Conservation (phyloP, 2,113 vertebrate genomes). For the Lasiurus borealis region DNA sequence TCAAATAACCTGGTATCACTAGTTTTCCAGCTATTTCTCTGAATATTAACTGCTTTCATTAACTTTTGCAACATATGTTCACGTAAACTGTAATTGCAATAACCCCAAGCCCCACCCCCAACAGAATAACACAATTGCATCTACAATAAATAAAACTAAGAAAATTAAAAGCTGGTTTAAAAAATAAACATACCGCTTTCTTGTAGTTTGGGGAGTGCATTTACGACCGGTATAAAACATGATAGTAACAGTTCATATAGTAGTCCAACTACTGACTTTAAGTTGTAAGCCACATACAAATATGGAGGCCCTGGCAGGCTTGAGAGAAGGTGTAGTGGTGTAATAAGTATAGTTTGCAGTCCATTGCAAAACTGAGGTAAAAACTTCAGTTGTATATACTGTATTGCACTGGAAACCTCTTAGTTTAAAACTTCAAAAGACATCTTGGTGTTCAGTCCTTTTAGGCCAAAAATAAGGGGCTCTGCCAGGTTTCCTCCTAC, state of each 20-base stretch:
- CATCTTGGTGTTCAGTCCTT: constrained; percentile 94
- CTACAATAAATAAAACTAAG: constrained; percentile 90
- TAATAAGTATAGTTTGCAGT: constrained; percentile 92
- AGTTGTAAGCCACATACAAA: constrained; percentile 94
- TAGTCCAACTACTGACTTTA: constrained; percentile 97
- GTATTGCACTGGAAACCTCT: constrained; percentile 92
- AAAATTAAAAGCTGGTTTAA: constrained; percentile 94
- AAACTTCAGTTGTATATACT: constrained; percentile 89
- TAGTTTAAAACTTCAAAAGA: constrained; percentile 91
- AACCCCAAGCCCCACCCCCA: constrained; percentile 75
- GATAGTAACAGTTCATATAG: constrained; percentile 96
- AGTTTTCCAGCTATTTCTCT: constrained; percentile 58
- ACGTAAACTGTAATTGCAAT: constrained; percentile 66
- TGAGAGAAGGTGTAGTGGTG: constrained; percentile 92
- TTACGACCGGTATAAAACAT: constrained; percentile 96
- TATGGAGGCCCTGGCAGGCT: constrained; percentile 93
- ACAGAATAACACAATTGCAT: constrained; percentile 89
- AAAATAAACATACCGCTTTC: constrained; percentile 97
- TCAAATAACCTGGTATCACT: constrained; percentile 59
- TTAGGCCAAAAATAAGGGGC: constrained; percentile 91
- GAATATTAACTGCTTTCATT: constrained; percentile 53
- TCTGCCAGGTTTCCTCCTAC: constrained; percentile 93
- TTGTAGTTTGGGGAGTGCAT: constrained; percentile 95
- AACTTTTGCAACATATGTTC: constrained; percentile 70
- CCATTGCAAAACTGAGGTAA: constrained; percentile 92